Evolutionary conservation across 2,888 invertebrate genomes (phyloP).

Genomic region (Hedya salicella): DNA sequence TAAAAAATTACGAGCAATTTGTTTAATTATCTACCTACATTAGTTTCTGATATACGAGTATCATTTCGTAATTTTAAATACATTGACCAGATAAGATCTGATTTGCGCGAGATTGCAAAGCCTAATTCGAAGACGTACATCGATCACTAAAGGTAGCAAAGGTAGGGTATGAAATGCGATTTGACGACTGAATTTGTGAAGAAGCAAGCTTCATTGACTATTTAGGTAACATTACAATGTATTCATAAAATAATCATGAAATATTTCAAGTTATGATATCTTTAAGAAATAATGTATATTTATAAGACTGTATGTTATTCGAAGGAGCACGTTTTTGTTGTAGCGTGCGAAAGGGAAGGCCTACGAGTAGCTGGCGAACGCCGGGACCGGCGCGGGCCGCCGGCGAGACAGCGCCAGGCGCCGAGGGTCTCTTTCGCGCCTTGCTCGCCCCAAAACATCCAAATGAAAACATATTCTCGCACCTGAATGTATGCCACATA

Average conservation of each 20-base stretch:
- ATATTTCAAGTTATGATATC: not conserved
- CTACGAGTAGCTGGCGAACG: conserved; percentile 13
- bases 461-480: not conserved
- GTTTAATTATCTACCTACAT: too few species aligned
- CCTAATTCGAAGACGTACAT: conserved; percentile 13
- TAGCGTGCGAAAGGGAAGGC: conserved; percentile 20
- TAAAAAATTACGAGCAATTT: too few species aligned
- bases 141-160: conserved; percentile 17
- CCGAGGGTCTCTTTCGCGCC: conserved; percentile 20
- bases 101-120: not conserved
- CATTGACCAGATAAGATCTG: too few species aligned
- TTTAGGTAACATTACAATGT: not conserved
- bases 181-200: not conserved
- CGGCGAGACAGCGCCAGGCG: conserved; percentile 15
- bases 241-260: not conserved
- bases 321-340: conserved; percentile 15
- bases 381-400: conserved; percentile 28
- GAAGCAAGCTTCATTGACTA: not conserved
- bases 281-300: not conserved
- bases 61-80: not conserved
- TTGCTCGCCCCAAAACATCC: not conserved
- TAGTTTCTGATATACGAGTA: too few species aligned
- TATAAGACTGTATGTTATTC: not conserved
- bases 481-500: not conserved
- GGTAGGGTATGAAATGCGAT: not conserved